phyloP scores from a whole-genome alignment of 1,140 invertebrate genomes.

The Melipona quadrifasciata region DNA sequence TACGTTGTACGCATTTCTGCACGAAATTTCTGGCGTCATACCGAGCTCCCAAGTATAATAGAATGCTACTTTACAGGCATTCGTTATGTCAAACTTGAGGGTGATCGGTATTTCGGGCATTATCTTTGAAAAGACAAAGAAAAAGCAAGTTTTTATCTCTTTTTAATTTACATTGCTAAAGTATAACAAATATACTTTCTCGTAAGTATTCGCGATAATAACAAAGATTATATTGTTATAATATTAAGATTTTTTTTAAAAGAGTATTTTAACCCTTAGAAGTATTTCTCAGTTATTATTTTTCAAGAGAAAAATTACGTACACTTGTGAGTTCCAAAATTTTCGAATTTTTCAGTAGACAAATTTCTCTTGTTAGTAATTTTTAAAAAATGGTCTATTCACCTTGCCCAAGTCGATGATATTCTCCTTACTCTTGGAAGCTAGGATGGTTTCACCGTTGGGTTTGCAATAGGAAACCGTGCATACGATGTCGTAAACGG shows the following conservation, averaged over 20 bases:
- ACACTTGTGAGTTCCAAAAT: too few species aligned
- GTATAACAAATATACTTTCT: too few species aligned
- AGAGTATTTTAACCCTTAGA: too few species aligned
- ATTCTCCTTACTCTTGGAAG: conserved; percentile 71
- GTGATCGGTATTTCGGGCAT: conserved; percentile 58
- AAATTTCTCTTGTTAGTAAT: too few species aligned
- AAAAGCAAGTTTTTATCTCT: not conserved
- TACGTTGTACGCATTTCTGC: conserved; percentile 61
- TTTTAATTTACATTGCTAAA: not conserved
- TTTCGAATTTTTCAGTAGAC: too few species aligned
- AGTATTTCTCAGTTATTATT: too few species aligned
- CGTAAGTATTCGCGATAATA: too few species aligned
- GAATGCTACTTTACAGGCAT: conserved; percentile 75
- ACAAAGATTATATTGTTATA: too few species aligned
- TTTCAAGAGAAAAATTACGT: too few species aligned
- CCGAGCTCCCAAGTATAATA: conserved; percentile 74
- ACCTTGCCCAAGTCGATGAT: conserved; percentile 77
- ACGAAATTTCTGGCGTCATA: conserved; percentile 52
- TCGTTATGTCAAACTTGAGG: conserved; percentile 73
- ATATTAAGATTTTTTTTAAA: too few species aligned
- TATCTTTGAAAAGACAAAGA: conserved; percentile 60
- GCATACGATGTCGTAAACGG: conserved; percentile 68
- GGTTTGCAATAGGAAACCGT: conserved; percentile 60
- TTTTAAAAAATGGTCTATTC: conserved; percentile 24
- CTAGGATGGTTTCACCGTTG: conserved; percentile 47